phyloP scores from a whole-genome alignment of 2,113 vertebrate genomes.

The Amphiprion ocellaris region DNA sequence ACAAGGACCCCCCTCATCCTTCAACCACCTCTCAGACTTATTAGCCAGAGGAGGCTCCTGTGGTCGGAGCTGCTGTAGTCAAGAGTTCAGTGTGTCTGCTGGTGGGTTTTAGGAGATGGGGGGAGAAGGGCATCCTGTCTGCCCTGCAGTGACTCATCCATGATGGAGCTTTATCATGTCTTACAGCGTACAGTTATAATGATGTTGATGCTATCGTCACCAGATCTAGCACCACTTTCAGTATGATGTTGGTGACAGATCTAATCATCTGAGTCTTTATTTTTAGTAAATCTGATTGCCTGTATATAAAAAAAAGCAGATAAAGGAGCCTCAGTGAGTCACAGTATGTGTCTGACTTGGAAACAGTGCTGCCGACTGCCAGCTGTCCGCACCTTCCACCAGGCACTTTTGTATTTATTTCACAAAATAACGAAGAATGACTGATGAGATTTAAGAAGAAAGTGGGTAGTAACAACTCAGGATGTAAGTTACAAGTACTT shows the following conservation, averaged over 20 bases:
- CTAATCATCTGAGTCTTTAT: slow-evolving; percentile 37
- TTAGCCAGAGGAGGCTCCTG: slow-evolving; percentile 17
- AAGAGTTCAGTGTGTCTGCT: slow-evolving; percentile 58
- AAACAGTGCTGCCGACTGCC: not conserved
- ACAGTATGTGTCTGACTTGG: slow-evolving; percentile 16
- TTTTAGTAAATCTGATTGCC: slow-evolving; percentile 41
- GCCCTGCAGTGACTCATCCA: slow-evolving; percentile 49
- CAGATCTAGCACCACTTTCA: slow-evolving; percentile 3
- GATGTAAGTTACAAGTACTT: not conserved
- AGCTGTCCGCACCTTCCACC: not conserved
- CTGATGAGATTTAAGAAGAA: not conserved
- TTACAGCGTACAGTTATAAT: slow-evolving; percentile 6
- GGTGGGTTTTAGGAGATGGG: not conserved
- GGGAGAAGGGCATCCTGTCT: slow-evolving; percentile 8
- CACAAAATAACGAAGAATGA: not conserved
- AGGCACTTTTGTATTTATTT: not conserved
- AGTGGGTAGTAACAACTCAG: not conserved
- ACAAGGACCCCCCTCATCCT: not conserved
- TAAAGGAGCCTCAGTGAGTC: slow-evolving; percentile 34
- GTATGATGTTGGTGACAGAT: slow-evolving; percentile 31
- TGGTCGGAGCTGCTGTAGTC: slow-evolving; percentile 34
- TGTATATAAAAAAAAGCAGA: slow-evolving; percentile 6
- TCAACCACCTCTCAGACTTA: slow-evolving; percentile 19
- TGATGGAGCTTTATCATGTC: slow-evolving; percentile 24
- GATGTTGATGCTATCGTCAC: not conserved